Conservation (phyloP, 2,797 vertebrate species). For the Ctenopoma kingsleyae region DNA sequence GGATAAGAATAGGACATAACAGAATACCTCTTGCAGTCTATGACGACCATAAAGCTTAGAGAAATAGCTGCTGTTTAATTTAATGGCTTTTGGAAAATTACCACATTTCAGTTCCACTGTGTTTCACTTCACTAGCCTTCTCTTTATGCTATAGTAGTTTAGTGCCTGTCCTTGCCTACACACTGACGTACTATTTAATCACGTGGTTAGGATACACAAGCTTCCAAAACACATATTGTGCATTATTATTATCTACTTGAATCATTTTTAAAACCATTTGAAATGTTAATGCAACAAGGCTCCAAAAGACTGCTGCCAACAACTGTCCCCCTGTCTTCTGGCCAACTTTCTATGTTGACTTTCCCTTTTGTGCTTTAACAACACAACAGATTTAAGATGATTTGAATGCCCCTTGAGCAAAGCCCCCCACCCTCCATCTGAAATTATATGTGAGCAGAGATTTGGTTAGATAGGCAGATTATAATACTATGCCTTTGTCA, state of each 20-base stretch:
- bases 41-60: slow-evolving; percentile 73
- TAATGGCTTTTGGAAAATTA: slow-evolving; percentile 74
- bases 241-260: slow-evolving; percentile 55
- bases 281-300: slow-evolving; percentile 55
- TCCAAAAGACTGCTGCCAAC: slow-evolving; percentile 37
- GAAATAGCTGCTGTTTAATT: slow-evolving; percentile 77
- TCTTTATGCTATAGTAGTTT: slow-evolving; percentile 55
- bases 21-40: slow-evolving; percentile 66
- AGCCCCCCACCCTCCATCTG: slow-evolving; percentile 40
- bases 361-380: slow-evolving; percentile 63
- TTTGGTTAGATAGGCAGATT: slow-evolving; percentile 79
- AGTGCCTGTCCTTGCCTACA: slow-evolving; percentile 36
- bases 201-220: slow-evolving; percentile 36
- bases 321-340: slow-evolving; percentile 53
- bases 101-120: slow-evolving; percentile 66
- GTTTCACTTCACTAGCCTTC: slow-evolving; percentile 57
- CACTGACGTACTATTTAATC: slow-evolving; percentile 46
- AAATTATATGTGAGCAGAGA: slow-evolving; percentile 71
- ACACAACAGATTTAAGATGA: slow-evolving; percentile 74
- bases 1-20: slow-evolving; percentile 80
- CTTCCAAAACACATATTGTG: slow-evolving; percentile 39
- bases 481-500: slow-evolving; percentile 79
- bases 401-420: slow-evolving; percentile 76
- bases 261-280: slow-evolving; percentile 58
- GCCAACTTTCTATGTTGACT: slow-evolving; percentile 66